Evolutionary conservation across 2,113 vertebrate species (phyloP).

Genomic region (Nematolebias whitei): DNA sequence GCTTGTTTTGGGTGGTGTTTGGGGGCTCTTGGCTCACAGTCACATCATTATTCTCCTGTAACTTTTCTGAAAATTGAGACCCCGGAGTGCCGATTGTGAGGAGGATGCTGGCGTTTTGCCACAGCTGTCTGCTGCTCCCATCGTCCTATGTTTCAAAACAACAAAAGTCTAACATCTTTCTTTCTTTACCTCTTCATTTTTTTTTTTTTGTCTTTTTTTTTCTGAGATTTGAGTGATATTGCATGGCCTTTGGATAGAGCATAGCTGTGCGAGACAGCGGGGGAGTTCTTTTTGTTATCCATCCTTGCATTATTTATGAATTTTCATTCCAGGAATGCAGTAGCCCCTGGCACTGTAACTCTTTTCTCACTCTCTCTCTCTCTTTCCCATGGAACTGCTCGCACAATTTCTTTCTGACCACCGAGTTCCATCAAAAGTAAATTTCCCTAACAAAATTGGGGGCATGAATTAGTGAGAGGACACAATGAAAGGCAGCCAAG

Average conservation of each 20-base stretch:
- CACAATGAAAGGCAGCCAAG: constrained; percentile 50
- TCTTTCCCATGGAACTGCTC: constrained; percentile 62
- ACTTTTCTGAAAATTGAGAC: constrained; percentile 50
- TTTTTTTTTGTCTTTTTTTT: constrained; percentile 32
- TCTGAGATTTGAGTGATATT: constrained; percentile 70
- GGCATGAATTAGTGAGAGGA: constrained; percentile 70
- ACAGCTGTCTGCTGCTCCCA: constrained; percentile 39
- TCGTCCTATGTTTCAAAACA: constrained; percentile 49
- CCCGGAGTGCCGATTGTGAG: constrained; percentile 34
- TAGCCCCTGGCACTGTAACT: constrained; percentile 73
- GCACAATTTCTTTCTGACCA: constrained; percentile 39
- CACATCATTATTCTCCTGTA: constrained; percentile 59
- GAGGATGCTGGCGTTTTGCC: constrained; percentile 49
- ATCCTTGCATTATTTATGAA: constrained; percentile 80
- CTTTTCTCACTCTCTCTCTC: constrained; percentile 27
- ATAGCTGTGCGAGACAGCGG: constrained; percentile 62
- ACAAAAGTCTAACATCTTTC: constrained; percentile 19
- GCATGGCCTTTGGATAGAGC: constrained; percentile 68
- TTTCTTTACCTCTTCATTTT: constrained; percentile 40
- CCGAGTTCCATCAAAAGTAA: constrained; percentile 49
- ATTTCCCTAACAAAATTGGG: constrained; percentile 66
- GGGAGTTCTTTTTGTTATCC: constrained; percentile 80
- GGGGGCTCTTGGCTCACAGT: constrained; percentile 40
- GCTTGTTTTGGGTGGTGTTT: constrained; percentile 41
- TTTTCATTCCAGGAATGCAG: constrained; percentile 80